Percentiles rank a stretch among this genome's conserved stretches.
These are phyloP conservation scores for Hydrotaea diabolus DNA, from an alignment of 2,888 invertebrate species.

Conservation along the genomic window DNA sequence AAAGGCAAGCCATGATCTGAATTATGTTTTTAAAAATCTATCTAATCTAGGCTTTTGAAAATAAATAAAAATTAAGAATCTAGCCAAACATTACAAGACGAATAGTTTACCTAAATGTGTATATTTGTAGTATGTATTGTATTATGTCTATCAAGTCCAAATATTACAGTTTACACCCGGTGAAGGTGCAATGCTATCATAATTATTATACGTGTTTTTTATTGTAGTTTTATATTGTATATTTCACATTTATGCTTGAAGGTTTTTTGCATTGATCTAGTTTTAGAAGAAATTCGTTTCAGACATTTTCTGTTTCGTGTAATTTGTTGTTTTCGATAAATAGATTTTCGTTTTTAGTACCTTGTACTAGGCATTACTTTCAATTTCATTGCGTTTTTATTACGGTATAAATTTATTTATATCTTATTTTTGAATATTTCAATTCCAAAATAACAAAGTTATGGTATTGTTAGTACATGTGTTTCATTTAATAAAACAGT, in stretches of 20 bases:
- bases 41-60: too few relatives aligned
- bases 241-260: conserved; percentile 16
- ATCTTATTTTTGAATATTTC: not conserved
- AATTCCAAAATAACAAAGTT: conserved; percentile 18
- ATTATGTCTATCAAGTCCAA: too few relatives aligned
- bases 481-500: not conserved
- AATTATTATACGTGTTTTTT: not conserved
- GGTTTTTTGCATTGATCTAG: conserved; percentile 20
- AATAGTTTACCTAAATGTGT: too few relatives aligned
- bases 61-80: too few relatives aligned
- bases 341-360: not conserved
- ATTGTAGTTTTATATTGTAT: not conserved
- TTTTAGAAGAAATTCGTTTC: conserved; percentile 34
- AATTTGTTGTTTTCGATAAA: too few relatives aligned
- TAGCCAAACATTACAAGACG: too few relatives aligned
- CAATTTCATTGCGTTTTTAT: not conserved
- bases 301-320: conserved; percentile 32
- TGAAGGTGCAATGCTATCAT: too few relatives aligned
- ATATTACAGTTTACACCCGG: too few relatives aligned
- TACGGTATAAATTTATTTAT: conserved; percentile 35
- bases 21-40: too few relatives aligned
- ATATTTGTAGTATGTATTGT: too few relatives aligned
- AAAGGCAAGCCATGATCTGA: too few relatives aligned
- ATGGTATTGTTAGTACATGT: not conserved
- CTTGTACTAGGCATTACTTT: not conserved